phyloP scores from a whole-genome alignment of 2,797 vertebrate genomes.

The Neostethus bicornis region DNA sequence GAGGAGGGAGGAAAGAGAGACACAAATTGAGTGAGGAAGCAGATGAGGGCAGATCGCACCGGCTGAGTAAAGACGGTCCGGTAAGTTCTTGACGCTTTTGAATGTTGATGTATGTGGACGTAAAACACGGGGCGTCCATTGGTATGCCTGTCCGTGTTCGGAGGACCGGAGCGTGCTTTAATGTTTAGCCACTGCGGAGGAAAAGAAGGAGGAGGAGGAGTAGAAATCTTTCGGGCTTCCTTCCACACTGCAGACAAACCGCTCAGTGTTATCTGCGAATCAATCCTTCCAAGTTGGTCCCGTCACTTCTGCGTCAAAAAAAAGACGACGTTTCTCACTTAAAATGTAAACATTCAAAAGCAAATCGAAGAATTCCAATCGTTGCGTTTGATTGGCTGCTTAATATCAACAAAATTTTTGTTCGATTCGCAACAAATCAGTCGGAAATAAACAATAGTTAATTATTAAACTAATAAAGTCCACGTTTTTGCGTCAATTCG shows the following conservation, averaged over 20 bases:
- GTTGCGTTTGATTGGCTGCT: too few species aligned
- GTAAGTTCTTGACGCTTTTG: slow-evolving; percentile 63
- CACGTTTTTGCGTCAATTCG: too few species aligned
- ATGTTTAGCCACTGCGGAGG: slow-evolving; percentile 57
- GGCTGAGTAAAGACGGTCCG: slow-evolving; percentile 48
- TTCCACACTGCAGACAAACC: slow-evolving; percentile 66
- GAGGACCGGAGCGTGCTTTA: slow-evolving; percentile 50
- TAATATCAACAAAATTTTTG: too few species aligned
- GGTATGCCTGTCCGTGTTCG: slow-evolving; percentile 50
- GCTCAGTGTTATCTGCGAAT: slow-evolving; percentile 59
- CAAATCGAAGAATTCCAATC: too few species aligned
- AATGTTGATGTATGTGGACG: slow-evolving; percentile 37
- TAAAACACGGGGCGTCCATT: slow-evolving; percentile 24
- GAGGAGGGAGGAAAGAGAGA: slow-evolving; percentile 13
- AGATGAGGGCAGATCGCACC: slow-evolving; percentile 40
- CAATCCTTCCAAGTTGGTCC: too few species aligned
- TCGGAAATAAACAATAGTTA: too few species aligned
- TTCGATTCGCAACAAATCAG: too few species aligned
- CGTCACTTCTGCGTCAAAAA: too few species aligned
- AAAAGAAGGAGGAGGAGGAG: slow-evolving; percentile 39
- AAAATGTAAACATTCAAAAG: too few species aligned
- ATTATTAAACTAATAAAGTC: too few species aligned
- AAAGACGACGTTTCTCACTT: too few species aligned
- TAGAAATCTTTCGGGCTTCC: slow-evolving; percentile 45
- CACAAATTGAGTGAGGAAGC: slow-evolving; percentile 31